Base-by-base conservation (phyloP, 92 coral and sea anemone genomes). In the Palythoa caribaeorum region DNA sequence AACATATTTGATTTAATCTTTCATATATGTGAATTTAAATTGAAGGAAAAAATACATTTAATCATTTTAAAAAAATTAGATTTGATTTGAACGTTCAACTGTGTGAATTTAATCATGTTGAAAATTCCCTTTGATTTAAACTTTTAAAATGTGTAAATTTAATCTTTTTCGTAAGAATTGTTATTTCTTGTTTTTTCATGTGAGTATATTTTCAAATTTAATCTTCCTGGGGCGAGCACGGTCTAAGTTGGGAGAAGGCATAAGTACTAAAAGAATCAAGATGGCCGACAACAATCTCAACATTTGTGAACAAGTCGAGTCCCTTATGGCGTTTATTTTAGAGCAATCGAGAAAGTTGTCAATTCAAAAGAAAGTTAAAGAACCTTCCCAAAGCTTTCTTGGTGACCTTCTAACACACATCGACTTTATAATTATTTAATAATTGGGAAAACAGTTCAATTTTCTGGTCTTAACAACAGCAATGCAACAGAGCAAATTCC, bases 311-410 rank as follows among this genome's bases (percentile, higher is more conserved):
- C 50, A 59, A 60, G 86, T 80, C 16, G 75, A 60, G 86, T 60
- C 50, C 60, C 28, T 80, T 80, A 36, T 80, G 76, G 86, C 86
- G n/a, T 80, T 80, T 54, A 15, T 80, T 59, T 54, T 60, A 80
- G 44, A 80, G 40, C 53, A 80, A 55, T 80, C 86, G 73, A 80
- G 47, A 80, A 55, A 80, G 86, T 59, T 80, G 71, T 7, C 68
- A 12, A 80, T 68, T 50, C 52, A 71, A 71, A 80, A 19, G 38
- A 78, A 78, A 78, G 39, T 17, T 70, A 68, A 78, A 52, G 28
- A 78, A 38, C 75, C 35, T 71, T 37, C 6, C 14, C 51, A 72
- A 72, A 16, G 14, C 19, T 38, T 73, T n/a, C 28, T 73, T 12
- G 19, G 77, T 39, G 77, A 73, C 16, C 77, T 73, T n/a, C 28